Base-by-base conservation (phyloP, 2,888 invertebrate genomes). In the Lottia gigantea region DNA sequence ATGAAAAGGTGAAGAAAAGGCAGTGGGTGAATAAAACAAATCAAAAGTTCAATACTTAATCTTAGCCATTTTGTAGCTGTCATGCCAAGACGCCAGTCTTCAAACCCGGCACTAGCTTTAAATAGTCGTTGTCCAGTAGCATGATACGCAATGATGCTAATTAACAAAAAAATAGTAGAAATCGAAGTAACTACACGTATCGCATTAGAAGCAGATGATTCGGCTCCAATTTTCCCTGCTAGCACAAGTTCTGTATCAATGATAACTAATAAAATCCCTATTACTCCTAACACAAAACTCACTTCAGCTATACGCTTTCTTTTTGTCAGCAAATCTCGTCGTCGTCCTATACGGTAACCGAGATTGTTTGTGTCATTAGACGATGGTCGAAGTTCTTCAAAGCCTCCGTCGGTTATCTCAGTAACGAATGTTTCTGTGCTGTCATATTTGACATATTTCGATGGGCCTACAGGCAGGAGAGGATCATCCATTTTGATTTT, bases 11-110 rank as follows among this genome's bases (percentile, higher is more conserved):
- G 73, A 14, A 75, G 71, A 67, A 81, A 80, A 26, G 84, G 84
- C 47, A 84, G 73, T 7, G 84, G 84, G 72, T 84, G 84, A 63
- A 84, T 73, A 23, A 77, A 74, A 73, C 84, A 83, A 14, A 84
- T 75, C 26, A 77, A 55, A 11, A 82, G 69, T 64, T 83, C 83
- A 2, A 80, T 71, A 25, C 75, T 25, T 23, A 81, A 75, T 72
- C 80, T 82, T 1, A 76, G 66, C 62, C 82, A 74, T 62, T 80
- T 78, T 16, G 72, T 77, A 70, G 76, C 78, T 31, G 76, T 80
- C 45, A 82, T 78, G 1, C 80, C 83, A 14, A 83, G 72, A 26
- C 78, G 74, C 83, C 84, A 84, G 66, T 82, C 81, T 67, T 76
- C 77, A 16, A 83, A 74, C 14, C 84, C 83, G 31, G 80, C 76